A percentile compares a stretch with the other conserved stretches of the same genome.
These are phyloP conservation scores for Furcula furcula DNA, from an alignment of 2,888 invertebrate species.

Conservation along the genomic window DNA sequence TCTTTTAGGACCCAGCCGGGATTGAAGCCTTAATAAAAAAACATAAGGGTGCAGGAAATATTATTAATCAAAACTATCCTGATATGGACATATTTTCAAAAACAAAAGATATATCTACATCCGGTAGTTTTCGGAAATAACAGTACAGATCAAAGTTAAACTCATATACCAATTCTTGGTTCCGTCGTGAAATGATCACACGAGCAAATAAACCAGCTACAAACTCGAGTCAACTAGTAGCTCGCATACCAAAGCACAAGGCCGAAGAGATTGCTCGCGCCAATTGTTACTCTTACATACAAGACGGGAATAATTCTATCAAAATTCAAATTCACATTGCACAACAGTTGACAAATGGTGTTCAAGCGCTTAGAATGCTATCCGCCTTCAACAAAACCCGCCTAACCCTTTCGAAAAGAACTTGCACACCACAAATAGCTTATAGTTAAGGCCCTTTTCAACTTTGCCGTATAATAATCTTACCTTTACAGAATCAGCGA, in stretches of 20 bases:
- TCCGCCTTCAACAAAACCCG: conserved; percentile 59
- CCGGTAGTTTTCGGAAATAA: no score
- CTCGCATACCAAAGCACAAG: conserved; percentile 28
- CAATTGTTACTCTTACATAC: conserved; percentile 39
- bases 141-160: no score
- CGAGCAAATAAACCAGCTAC: no score
- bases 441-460: conserved; percentile 47
- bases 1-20: no score
- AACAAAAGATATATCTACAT: no score
- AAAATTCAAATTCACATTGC: conserved; percentile 42
- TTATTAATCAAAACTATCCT: no score
- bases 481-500: conserved; percentile 57
- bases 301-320: conserved; percentile 33
- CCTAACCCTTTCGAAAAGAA: conserved; percentile 55
- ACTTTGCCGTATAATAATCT: conserved; percentile 50
- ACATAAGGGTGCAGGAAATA: no score
- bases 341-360: conserved; percentile 66
- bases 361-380: conserved; percentile 54
- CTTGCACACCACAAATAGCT: conserved; percentile 41
- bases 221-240: conserved; percentile 12
- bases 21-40: no score
- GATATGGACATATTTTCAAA: no score
- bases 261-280: conserved; percentile 35
- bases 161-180: no score
- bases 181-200: no score